Evolutionary conservation across 2,888 invertebrate species (phyloP), one percentile per base, ranked within the genome.

Genomic region (Drosophila lacicola): DNA sequence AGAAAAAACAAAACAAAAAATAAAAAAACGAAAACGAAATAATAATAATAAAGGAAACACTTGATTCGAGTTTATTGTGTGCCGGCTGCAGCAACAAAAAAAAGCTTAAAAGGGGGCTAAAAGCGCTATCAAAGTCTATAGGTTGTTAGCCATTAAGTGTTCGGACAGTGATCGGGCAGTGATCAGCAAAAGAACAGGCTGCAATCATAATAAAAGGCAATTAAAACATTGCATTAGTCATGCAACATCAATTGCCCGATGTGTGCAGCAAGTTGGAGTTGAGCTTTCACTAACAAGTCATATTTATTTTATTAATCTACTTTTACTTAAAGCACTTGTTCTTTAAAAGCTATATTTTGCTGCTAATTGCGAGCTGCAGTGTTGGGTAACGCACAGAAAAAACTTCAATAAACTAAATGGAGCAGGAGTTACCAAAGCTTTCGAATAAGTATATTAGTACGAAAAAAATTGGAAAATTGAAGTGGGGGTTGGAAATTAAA

Each of bases 21-120:
- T 21, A 54, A 44, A 51, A n/a, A 19, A 51, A 49, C 49, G 51
- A n/a, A 68, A 65, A 50, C 39, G 54, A 53, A 61, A 45, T 45
- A 60, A 56, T 68, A 67, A 67, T 39, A 53, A 47, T 56, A 49
- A 51, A 50, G 37, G 42, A 46, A 77, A 55, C 41, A 77, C 57
- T 77, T 72, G 61, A 66, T 46, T 54, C 36, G 56, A 53, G 39
- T 70, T 34, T 45, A 50, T 56, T 45, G 44, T 39, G 29, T 36
- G 54, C 53, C 58, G 54, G 10, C 65, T 57, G 51, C 50, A 42
- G 11, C 25, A 49, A 34, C 46, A 47, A 47, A 29, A 44, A 49
- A 45, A 33, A 29, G 19, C 36, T 19, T 4, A 29, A 46, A 25
- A n/a, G n/a, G 6, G 50, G 11, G 29, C 8, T 17, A 19, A 50